Percentiles rank a stretch among this genome's conserved stretches.
These are phyloP conservation scores for Punctoribates punctum DNA, from an alignment of 2,888 invertebrate species.

Conservation along the genomic window DNA sequence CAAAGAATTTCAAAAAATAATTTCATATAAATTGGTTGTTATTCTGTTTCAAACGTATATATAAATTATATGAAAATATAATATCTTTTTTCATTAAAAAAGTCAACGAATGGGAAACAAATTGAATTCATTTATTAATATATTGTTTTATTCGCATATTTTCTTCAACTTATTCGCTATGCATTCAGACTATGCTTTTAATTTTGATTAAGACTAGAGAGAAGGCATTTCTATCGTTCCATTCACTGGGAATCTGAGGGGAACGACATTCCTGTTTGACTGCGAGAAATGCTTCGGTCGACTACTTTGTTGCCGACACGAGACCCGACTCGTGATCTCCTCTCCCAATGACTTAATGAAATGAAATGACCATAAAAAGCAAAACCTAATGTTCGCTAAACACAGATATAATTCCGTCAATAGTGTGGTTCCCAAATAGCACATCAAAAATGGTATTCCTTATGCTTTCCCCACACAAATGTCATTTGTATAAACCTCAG, in stretches of 20 bases:
- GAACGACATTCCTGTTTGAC: not conserved
- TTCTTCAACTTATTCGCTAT: not conserved
- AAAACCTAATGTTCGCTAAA: conserved; percentile 30
- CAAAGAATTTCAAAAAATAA: not conserved
- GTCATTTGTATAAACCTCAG: conserved; percentile 36
- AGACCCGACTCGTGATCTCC: not conserved
- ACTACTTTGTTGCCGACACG: not conserved
- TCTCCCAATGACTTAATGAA: conserved; percentile 11
- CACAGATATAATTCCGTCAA: conserved; percentile 19
- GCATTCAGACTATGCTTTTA: conserved; percentile 22
- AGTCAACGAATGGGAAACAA: not conserved
- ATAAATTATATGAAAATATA: not conserved
- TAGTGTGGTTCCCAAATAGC: conserved; percentile 11
- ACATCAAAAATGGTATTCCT: not conserved
- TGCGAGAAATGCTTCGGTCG: not conserved
- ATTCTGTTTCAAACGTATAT: not conserved
- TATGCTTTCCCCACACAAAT: conserved; percentile 10
- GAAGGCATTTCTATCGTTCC: conserved; percentile 19
- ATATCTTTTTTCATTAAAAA: not conserved
- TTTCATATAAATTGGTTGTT: not conserved
- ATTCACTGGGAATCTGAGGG: not conserved
- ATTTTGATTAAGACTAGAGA: conserved; percentile 24
- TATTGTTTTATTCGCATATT: not conserved
- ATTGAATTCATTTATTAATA: conserved; percentile 12
- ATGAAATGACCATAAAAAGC: conserved; percentile 33